Conservation (phyloP, 2,888 invertebrate genomes). For the Amaurobius ferox region DNA sequence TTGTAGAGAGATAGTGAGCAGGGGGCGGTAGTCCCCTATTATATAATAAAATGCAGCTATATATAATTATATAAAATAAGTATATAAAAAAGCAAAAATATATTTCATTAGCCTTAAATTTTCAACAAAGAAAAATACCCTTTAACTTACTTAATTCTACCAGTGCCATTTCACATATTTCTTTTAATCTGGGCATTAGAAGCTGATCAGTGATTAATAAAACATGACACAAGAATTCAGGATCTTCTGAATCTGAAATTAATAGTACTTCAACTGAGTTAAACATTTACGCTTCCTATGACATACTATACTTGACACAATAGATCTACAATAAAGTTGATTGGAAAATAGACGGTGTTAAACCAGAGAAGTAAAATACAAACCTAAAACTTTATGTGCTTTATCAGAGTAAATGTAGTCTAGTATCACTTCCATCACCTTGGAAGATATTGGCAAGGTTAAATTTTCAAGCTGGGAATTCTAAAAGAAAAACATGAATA, state of each 20-base stretch:
- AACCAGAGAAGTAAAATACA: background rate
- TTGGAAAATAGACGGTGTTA: no score
- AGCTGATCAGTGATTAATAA: constrained; percentile 89
- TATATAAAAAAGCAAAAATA: no score
- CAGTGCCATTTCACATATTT: constrained; percentile 84
- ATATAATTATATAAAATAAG: no score
- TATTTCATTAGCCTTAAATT: no score
- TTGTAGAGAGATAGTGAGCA: no score
- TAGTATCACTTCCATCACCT: constrained; percentile 83
- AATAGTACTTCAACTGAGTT: no score
- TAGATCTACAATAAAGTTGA: no score
- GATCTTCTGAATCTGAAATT: constrained; percentile 81
- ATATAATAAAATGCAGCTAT: no score
- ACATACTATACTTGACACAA: no score
- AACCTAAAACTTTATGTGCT: constrained; percentile 78
- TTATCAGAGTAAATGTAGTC: constrained; percentile 87
- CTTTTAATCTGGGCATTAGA: constrained; percentile 84
- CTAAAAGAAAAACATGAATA: constrained; percentile 17
- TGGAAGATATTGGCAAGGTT: constrained; percentile 82
- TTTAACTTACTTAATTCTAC: constrained; percentile 80
- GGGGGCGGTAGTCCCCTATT: no score
- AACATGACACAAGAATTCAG: constrained; percentile 86
- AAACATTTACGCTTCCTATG: no score
- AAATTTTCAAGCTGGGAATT: constrained; percentile 32
- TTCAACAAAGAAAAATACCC: no score